Percentiles rank a stretch among this genome's conserved stretches.
These are phyloP conservation scores for Manacus vitellinus DNA, from an alignment of 2,113 vertebrate species.

Conservation along the genomic window DNA sequence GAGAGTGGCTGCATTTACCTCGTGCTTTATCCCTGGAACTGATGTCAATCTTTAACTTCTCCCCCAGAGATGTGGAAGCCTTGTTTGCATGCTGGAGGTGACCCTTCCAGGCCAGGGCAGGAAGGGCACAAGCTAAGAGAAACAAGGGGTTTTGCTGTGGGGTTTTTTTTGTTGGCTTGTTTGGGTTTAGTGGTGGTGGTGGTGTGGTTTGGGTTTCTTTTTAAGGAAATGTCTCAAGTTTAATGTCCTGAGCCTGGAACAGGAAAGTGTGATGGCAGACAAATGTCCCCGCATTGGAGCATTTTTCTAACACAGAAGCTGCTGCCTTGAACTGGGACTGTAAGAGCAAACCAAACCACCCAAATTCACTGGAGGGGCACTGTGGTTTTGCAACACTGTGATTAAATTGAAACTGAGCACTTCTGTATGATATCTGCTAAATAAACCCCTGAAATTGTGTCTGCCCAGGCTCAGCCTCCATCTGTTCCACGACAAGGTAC, in stretches of 20 bases:
- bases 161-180: not conserved
- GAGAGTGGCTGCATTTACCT: not conserved
- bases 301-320: not conserved
- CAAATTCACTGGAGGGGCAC: not conserved
- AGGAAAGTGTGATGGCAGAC: rapidly evolving
- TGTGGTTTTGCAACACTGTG: not conserved
- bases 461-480: not conserved
- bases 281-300: not conserved
- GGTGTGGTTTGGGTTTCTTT: not conserved
- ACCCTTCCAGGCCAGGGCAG: not conserved
- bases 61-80: not conserved
- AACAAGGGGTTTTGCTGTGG: not conserved
- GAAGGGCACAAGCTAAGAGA: not conserved
- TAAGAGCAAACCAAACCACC: not conserved
- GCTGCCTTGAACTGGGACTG: not conserved
- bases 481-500: rapidly evolving
- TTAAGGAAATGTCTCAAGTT: not conserved
- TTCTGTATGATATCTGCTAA: not conserved
- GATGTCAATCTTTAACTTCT: not conserved
- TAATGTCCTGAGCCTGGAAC: not conserved
- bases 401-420: not conserved
- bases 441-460: not conserved
- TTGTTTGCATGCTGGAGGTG: not conserved
- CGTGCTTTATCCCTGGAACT: too few relatives aligned
- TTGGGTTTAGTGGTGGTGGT: not conserved